Base-by-base conservation (phyloP, 2,888 invertebrate genomes). In the Dichetophora obliterata region DNA sequence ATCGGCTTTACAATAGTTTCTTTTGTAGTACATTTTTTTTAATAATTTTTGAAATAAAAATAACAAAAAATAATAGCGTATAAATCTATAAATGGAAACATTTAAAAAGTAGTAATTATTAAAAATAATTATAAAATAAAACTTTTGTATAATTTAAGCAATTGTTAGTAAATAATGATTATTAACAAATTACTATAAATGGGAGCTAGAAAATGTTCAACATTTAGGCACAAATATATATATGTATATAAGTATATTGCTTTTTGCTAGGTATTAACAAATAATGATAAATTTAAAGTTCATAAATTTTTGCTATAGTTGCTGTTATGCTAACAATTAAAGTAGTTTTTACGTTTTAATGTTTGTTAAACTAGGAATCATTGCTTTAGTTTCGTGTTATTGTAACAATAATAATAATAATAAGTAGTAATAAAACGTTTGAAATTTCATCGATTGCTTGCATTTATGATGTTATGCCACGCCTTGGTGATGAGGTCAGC, bases 401-500 rank as follows among this genome's bases (percentile, higher is more conserved):
- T 43, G 11, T 14, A 11, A 43, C 14, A 43, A 43, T 43, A 43
- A 43, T 43, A 43, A 43, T 43, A 43, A 43, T 43, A 11, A 14
- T 43, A 57, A 59, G 11, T 24, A 27, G 8, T 1, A 54, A 19
- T 57, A 59, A 59, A 59, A 22, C 16, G 14, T 59, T 8, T 16
- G 16, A 57, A 59, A 57, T 24, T 22, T 24, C 59, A 24, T 14
- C 59, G 27, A 27, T 27, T 3, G 5, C 71, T 75, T 69, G 63
- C 19, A 50, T 80, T 78, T 82, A 75, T 78, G 83, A 82, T 75
- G 82, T 82, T 50, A 82, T 81, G 79, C 83, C 82, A 78, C 88
- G 90, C 84, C 90, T 91, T 78, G 91, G 91, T 78, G 92, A 91
- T 82, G 91, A 91, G 69, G 90, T 88, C 82, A 92, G 84, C 77